Evolutionary conservation across 2,888 invertebrate genomes (phyloP), one percentile per base, ranked within the genome.

Genomic region (Orthosia incerta): DNA sequence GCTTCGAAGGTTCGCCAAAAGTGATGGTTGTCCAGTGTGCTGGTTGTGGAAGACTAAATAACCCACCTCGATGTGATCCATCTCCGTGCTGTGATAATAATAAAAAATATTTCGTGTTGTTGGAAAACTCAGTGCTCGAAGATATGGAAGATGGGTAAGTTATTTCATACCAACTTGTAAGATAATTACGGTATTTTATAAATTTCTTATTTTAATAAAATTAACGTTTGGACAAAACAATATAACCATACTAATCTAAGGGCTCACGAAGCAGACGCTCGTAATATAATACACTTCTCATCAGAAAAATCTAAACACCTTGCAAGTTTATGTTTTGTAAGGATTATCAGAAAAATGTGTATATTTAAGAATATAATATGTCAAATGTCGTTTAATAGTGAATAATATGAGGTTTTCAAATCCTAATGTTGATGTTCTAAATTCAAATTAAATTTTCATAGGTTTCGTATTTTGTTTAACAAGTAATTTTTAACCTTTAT

Each of bases 1-100:
- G 60, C 23, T 72, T 76, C 20, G 83, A 84, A 4, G 77, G 71
- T 53, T 82, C 84, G 45, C 72, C 85, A 13, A 90, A 87, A 71
- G 72, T 87, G 11, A 71, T 89, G 31, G 74, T 90, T 48, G 75
- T 91, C 13, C 86, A 88, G 66, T 91, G 91, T 81, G 71, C 83
- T 63, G 87, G 89, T 68, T 86, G 88, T 70, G 82, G 63, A 13
- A 67, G n/a, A n/a, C 45, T 26, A 2, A 83, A 66, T 12, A 80
- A 74, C 51, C 62, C 65, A 5, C 71, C 65, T 23, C 48, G 60
- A 7, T 60, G 56, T 46, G 74, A 82, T 39, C 68, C 73, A 53
- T 55, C 74, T 18, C 66, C 79, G 5, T 70, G 71, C 64, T 65
- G 76, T 63, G 70, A 78, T 16, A 85, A 76, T n/a, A 86, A 77